A percentile compares a stretch with the other conserved stretches of the same genome.
These are phyloP conservation scores for Podiceps cristatus DNA, from an alignment of 2,113 vertebrate species.

Conservation along the genomic window DNA sequence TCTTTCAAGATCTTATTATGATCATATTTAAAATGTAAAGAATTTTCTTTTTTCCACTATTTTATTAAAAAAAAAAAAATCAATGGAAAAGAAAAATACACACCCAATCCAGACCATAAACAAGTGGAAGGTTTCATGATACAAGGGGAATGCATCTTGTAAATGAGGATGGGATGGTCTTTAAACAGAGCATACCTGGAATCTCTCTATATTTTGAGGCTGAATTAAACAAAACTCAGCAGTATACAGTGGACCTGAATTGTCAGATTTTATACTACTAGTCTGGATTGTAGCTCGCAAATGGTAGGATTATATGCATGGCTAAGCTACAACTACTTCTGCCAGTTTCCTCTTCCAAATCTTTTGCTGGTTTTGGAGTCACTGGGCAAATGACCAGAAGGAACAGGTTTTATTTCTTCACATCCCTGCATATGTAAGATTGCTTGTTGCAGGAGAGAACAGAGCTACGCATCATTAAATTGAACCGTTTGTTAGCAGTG, in stretches of 20 bases:
- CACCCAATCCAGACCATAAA: neutral
- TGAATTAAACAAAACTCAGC: neutral
- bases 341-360: neutral
- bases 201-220: neutral
- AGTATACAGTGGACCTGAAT: neutral
- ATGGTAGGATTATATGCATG: neutral
- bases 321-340: neutral
- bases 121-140: neutral
- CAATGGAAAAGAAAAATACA: neutral
- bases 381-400: neutral
- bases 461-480: neutral
- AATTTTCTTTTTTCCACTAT: neutral
- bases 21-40: neutral
- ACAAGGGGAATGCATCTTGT: neutral
- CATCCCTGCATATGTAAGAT: neutral
- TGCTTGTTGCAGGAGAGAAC: neutral
- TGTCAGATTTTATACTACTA: neutral
- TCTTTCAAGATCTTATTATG: neutral
- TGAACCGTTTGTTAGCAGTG: neutral
- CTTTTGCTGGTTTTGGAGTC: neutral
- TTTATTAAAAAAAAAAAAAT: neutral
- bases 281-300: neutral
- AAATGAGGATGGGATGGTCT: neutral
- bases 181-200: neutral
- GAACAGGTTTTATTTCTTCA: neutral